Percentiles rank a stretch among this genome's conserved stretches.
phyloP scores from a whole-genome alignment of 2,113 vertebrate genomes.

The Climacteris rufus region DNA sequence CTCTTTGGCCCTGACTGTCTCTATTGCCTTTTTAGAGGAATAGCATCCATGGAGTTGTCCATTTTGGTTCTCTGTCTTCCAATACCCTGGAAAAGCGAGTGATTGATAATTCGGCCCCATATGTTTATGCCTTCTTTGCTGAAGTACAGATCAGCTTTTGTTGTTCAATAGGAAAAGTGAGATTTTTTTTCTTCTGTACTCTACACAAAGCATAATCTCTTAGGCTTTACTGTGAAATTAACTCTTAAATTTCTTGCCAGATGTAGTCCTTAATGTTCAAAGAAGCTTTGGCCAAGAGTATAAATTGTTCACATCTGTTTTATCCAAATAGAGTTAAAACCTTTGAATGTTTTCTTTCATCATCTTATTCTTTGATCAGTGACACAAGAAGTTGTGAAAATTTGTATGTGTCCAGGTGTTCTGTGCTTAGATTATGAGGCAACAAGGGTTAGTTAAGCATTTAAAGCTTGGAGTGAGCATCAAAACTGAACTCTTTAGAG shows the following conservation, averaged over 20 bases:
- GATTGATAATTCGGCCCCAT: neutral
- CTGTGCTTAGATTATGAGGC: neutral
- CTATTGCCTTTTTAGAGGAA: neutral
- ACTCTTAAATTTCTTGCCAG: neutral
- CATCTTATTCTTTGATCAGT: conserved; percentile 6
- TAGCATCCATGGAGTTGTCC: neutral
- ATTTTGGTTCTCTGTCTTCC: neutral
- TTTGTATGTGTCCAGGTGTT: neutral
- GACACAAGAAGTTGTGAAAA: neutral
- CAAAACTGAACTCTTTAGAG: neutral
- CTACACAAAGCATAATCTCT: neutral
- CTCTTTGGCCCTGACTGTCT: neutral
- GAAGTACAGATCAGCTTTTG: neutral
- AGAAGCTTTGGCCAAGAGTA: neutral
- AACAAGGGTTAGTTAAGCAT: neutral
- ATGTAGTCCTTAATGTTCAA: neutral
- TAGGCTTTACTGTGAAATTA: neutral
- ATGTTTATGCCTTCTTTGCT: neutral
- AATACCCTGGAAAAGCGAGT: neutral
- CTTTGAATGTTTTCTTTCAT: conserved; percentile 2
- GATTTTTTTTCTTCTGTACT: neutral
- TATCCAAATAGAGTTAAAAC: neutral
- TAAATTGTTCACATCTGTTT: neutral
- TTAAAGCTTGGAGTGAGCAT: conserved; percentile 13
- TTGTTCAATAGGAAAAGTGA: neutral